Percentiles rank a stretch among this genome's conserved stretches.
Conservation (phyloP, 2,888 invertebrate genomes). For the Zaprionus bogoriensis region DNA sequence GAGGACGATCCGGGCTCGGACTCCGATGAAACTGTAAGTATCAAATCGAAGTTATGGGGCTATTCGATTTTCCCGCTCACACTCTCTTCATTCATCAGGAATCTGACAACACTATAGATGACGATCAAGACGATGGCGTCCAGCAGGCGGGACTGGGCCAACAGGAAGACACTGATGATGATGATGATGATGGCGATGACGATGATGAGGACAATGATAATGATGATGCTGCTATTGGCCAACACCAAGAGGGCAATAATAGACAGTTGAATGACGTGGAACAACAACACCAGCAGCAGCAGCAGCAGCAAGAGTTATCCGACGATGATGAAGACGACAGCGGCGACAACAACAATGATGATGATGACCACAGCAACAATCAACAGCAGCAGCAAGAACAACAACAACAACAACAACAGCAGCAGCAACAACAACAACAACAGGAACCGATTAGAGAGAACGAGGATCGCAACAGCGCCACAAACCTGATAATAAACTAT, state of each 20-base stretch:
- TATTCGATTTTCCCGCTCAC: background rate
- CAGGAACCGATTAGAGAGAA: constrained; percentile 24
- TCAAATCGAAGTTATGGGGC: background rate
- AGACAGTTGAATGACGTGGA: background rate
- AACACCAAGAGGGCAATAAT: background rate
- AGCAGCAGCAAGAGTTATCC: background rate
- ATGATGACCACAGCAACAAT: background rate
- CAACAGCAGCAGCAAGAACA: constrained; percentile 30
- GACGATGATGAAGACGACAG: constrained; percentile 1
- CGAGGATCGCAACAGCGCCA: constrained; percentile 82
- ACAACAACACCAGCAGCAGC: background rate
- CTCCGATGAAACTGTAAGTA: constrained; percentile 9
- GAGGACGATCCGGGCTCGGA: constrained; percentile 16
- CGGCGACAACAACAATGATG: constrained; percentile 1
- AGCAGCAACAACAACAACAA: constrained; percentile 21
- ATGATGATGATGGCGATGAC: background rate
- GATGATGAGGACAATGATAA: constrained; percentile 2
- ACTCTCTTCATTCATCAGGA: too few relatives aligned
- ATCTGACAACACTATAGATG: background rate
- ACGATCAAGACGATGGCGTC: background rate
- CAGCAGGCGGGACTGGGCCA: background rate
- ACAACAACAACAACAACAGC: constrained; percentile 11
- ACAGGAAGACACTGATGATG: background rate
- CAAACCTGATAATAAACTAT: constrained; percentile 97
- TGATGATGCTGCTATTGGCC: background rate